Base-by-base conservation (phyloP, 2,797 vertebrate genomes). In the Tokudaia tokunoshimensis region DNA sequence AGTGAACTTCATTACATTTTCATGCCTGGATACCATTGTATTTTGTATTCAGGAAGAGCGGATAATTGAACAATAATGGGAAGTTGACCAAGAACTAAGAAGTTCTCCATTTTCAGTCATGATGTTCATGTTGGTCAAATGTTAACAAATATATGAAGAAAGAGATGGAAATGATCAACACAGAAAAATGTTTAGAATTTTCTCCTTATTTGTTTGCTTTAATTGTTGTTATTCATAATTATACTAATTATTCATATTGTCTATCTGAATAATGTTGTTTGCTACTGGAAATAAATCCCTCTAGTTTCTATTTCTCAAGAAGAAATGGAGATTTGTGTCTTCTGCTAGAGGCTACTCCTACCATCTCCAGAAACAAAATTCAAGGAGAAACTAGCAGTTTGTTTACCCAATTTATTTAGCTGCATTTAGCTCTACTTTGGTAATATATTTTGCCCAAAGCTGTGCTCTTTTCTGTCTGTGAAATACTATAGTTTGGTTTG, bases 311-410 rank as follows among this genome's bases (percentile, higher is more conserved):
- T 89, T 92, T 76, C 86, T 86, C 82, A 89, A 61, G 29, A 41
- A 94, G 72, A 96, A 95, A 84, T 72, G 8, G 37, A 96, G 74
- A 94, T 83, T 83, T 93, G 67, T 94, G 88, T 90, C 57, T 93
- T 93, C 37, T 86, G 26, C 84, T 96, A 93, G 89, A 70, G 10
- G 55, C 34, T 57, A 72, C 1, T 80, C 10, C 24, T 85, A 17
- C 41, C 59, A 59, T 95, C 41, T 78, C n/a, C n/a, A 59, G 14
- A 57, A 78, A 67, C n/a, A 94, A 96, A 96, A 94, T 83, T 91
- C 55, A 81, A 96, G 41, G 19, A 67, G 50, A 96, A 96, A 87
- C 94, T 83, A 59, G 1, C 70, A 82, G 65, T 97, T 96, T 61
- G 50, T 85, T 93, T 90, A 31, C 19, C 55, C 0, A 59, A 26